These are phyloP conservation scores for Glareola pratincola DNA, from an alignment of 2,113 vertebrate species.

Conservation along the genomic window DNA sequence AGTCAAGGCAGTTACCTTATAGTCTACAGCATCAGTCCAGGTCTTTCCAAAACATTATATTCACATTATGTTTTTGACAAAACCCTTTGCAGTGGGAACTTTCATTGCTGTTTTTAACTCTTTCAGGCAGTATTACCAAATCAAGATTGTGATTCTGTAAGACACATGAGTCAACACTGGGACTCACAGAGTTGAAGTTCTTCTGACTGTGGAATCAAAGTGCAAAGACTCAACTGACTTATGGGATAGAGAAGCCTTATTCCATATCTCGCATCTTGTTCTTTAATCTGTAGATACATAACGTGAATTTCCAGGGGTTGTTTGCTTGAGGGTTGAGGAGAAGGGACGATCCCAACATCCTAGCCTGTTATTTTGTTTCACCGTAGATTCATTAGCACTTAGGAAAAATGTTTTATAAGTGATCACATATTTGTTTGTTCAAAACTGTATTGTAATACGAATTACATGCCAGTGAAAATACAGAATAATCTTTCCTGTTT, in stretches of 20 bases:
- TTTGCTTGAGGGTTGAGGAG: neutral
- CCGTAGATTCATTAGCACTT: neutral
- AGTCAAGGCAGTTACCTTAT: neutral
- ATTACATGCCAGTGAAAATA: neutral
- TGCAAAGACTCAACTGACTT: neutral
- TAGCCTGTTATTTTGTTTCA: neutral
- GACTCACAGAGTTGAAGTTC: neutral
- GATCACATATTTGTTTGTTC: neutral
- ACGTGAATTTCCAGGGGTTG: neutral
- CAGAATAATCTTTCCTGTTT: conserved; percentile 14
- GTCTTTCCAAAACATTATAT: neutral
- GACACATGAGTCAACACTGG: neutral
- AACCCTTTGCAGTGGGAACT: neutral
- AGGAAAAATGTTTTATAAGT: neutral
- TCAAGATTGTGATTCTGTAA: neutral
- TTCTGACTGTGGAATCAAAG: neutral
- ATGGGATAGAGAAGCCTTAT: neutral
- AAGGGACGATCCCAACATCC: neutral
- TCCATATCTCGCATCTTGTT: neutral
- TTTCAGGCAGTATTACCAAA: neutral
- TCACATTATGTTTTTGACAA: neutral
- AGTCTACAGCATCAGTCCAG: neutral
- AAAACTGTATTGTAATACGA: neutral
- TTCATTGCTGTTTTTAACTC: neutral
- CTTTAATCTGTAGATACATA: neutral